phyloP scores from a whole-genome alignment of 1,140 invertebrate species.

The Pseudomyrmex cubaensis region DNA sequence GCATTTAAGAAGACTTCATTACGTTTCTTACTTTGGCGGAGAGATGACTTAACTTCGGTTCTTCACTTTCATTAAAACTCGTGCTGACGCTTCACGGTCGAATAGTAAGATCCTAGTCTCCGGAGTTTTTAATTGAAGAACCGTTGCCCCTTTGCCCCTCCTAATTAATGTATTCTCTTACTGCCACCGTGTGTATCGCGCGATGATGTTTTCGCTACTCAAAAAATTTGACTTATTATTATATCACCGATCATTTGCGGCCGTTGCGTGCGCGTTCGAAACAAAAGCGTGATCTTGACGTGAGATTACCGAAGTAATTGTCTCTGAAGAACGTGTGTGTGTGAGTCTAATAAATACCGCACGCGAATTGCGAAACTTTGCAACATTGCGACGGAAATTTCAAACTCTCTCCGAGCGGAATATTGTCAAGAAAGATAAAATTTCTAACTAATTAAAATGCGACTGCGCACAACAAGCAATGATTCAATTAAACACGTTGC shows the following conservation, averaged over 20 bases:
- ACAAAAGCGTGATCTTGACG: neutral
- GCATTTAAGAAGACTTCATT: slow-evolving; percentile 64
- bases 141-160: slow-evolving; percentile 14
- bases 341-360: neutral
- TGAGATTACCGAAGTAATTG: neutral
- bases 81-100: slow-evolving; percentile 34
- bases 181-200: neutral
- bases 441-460: slow-evolving; percentile 29
- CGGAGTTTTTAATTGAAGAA: slow-evolving; percentile 68
- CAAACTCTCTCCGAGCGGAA: neutral
- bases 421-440: slow-evolving; percentile 10
- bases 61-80: slow-evolving; percentile 67
- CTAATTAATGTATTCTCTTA: slow-evolving; percentile 59
- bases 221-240: slow-evolving; percentile 35
- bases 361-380: neutral
- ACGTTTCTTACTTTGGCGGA: slow-evolving; percentile 57
- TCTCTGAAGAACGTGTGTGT: neutral
- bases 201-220: neutral
- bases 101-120: slow-evolving; percentile 57
- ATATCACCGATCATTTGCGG: neutral
- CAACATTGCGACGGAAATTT: neutral
- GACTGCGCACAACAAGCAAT: neutral
- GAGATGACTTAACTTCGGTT: slow-evolving; percentile 62
- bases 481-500: slow-evolving; percentile 46
- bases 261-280: neutral